These are phyloP conservation scores for Oryzias curvinotus DNA, from an alignment of 2,113 vertebrate genomes.

Conservation along the genomic window DNA sequence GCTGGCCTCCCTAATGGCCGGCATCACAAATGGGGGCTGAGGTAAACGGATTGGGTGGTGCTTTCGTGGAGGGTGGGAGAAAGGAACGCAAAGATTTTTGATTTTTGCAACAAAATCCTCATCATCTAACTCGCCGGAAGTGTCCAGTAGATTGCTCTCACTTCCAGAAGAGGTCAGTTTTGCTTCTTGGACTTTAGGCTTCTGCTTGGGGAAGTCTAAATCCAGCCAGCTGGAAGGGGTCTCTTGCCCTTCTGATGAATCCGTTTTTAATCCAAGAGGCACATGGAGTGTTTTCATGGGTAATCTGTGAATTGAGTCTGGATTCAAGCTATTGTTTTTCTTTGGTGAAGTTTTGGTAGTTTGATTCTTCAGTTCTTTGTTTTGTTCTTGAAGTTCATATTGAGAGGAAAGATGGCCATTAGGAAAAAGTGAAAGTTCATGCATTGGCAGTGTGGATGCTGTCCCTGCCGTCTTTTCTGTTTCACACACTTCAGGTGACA, in stretches of 20 bases:
- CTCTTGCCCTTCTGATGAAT: constrained; percentile 33
- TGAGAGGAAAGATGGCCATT: constrained; percentile 19
- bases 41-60: constrained; percentile 81
- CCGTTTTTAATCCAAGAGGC: constrained; percentile 31
- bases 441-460: background rate
- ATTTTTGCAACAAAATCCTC: constrained; percentile 88
- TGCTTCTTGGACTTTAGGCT: constrained; percentile 43
- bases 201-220: constrained; percentile 62
- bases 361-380: constrained; percentile 17
- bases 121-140: constrained; percentile 84
- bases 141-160: constrained; percentile 81
- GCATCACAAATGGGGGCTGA: constrained; percentile 86
- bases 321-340: constrained; percentile 30
- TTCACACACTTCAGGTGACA: background rate
- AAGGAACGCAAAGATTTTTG: constrained; percentile 83
- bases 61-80: constrained; percentile 86
- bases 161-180: constrained; percentile 75
- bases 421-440: constrained; percentile 14
- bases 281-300: constrained; percentile 47
- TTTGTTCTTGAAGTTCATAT: constrained; percentile 4
- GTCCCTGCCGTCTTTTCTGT: constrained; percentile 16
- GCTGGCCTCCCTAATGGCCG: constrained; percentile 88
- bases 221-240: constrained; percentile 68
- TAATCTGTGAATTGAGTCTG: constrained; percentile 36
- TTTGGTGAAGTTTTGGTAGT: constrained; percentile 23